Evolutionary conservation across 2,113 vertebrate genomes (phyloP).

Genomic region (Nettapus auritus): DNA sequence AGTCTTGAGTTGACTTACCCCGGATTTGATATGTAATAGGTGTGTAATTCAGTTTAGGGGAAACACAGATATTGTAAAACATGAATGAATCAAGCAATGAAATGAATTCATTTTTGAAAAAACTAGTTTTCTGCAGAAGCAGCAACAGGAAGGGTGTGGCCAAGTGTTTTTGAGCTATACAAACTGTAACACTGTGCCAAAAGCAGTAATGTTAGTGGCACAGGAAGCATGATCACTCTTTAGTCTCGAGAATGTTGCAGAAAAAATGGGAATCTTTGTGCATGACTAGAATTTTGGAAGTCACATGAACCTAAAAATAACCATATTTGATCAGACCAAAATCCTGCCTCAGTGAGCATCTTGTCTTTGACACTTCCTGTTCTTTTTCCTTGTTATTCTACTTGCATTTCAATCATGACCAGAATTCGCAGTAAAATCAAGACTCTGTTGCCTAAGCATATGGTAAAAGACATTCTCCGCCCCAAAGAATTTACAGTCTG

Average conservation of each 20-base stretch:
- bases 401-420: not conserved
- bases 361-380: not conserved
- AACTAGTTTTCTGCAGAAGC: not conserved
- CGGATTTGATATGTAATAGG: not conserved
- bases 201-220: not conserved
- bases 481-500: conserved; percentile 1
- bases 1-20: not conserved
- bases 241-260: not conserved
- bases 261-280: not conserved
- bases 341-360: not conserved
- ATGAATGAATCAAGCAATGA: not conserved
- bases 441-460: not conserved
- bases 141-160: not conserved
- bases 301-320: not conserved
- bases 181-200: not conserved
- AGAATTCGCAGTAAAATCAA: not conserved
- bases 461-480: not conserved
- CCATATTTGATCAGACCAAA: not conserved
- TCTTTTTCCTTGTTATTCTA: not conserved
- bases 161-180: not conserved
- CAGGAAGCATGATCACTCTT: not conserved
- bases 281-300: not conserved
- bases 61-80: not conserved
- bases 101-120: not conserved
- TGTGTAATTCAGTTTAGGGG: not conserved